Conservation (phyloP, 2,888 invertebrate genomes). For the Drosophila percnosoma region DNA sequence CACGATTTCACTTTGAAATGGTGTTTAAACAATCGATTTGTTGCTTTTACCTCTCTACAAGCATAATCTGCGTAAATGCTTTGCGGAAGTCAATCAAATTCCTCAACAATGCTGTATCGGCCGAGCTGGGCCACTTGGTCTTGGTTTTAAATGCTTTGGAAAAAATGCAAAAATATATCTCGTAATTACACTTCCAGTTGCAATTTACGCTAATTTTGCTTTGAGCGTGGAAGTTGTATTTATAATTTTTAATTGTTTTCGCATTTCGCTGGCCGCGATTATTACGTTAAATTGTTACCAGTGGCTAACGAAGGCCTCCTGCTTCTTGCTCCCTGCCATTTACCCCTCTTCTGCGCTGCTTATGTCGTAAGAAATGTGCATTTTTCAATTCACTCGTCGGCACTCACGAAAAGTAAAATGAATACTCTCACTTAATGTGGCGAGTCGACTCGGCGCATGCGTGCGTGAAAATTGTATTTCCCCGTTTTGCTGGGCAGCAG, state of each 20-base stretch:
- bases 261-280: constrained; percentile 48
- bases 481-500: constrained; percentile 40
- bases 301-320: constrained; percentile 14
- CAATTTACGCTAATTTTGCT: constrained; percentile 55
- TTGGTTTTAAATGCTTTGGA: constrained; percentile 27
- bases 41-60: constrained; percentile 40
- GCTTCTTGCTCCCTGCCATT: constrained; percentile 2
- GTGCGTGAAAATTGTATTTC: constrained; percentile 79
- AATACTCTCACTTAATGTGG: constrained; percentile 70
- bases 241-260: constrained; percentile 58
- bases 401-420: constrained; percentile 67
- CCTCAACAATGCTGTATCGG: constrained; percentile 46
- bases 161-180: constrained; percentile 43
- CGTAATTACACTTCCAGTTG: constrained; percentile 61
- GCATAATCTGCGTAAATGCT: constrained; percentile 61
- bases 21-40: constrained; percentile 36
- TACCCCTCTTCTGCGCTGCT: constrained; percentile 14
- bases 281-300: constrained; percentile 50
- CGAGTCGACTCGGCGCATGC: constrained; percentile 64
- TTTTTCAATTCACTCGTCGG: background rate
- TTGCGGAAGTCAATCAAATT: constrained; percentile 65
- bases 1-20: constrained; percentile 52
- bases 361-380: constrained; percentile 60
- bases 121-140: constrained; percentile 23
- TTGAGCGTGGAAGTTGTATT: constrained; percentile 52